Evolutionary conservation across 2,888 invertebrate genomes (phyloP), one percentile per base, ranked within the genome.

Genomic region (Opisthograptis luteolata): DNA sequence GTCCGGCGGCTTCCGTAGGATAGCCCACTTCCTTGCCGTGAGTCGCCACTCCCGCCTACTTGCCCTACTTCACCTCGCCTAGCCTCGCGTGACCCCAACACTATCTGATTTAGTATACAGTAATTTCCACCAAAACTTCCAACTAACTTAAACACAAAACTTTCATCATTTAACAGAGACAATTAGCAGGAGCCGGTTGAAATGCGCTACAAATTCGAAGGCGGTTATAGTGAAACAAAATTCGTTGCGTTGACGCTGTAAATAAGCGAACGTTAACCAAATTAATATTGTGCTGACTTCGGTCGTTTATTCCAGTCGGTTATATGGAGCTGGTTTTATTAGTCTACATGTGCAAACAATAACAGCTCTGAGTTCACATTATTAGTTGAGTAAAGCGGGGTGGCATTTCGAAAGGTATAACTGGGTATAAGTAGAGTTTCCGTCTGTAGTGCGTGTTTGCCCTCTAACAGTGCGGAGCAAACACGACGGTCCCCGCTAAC

Each of bases 1-100:
- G 72, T 73, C 73, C 75, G 71, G 58, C 58, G 57, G 70, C 76
- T 81, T 82, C 80, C 81, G 78, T 75, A 74, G 80, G 70, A 79
- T 79, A 81, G 80, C 72, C 81, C 78, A 75, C 71, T 79, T 79
- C 67, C 73, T 80, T 85, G 82, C 83, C 84, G 70, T 45, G 45
- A 58, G 64, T 61, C 69, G 56, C 51, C 62, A 61, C 61, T 60
- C 62, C 58, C 61, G 43, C 51, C 68, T 66, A 36, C 43, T 39
- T 36, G 49, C 37, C 52, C 55, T 20, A 49, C 32, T 45, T 44
- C 42, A 64, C 62, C 68, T 57, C 58, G 56, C 54, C 53, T 58
- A 63, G 60, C 70, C 70, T 80, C 68, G 74, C 80, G 78, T 86
- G 84, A 78, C 82, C 79, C 58, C 51, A 73, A 66, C 67, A 72